Percentiles rank a stretch among this genome's conserved stretches.
Conservation (phyloP, 1,140 invertebrate species). For the Drosophila mayri region DNA sequence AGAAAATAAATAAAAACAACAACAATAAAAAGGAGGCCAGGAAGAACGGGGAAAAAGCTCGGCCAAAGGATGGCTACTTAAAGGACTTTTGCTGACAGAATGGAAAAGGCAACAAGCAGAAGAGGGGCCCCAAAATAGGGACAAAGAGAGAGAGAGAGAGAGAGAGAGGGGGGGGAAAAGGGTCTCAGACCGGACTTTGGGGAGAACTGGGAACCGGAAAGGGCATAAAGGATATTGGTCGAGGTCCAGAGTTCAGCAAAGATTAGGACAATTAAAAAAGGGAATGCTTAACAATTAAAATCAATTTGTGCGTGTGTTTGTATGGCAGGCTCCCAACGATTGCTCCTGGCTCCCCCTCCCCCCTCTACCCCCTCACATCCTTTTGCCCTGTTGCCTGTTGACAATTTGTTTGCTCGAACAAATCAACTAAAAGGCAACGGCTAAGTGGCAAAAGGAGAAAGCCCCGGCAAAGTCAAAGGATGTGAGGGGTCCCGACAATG, state of each 20-base stretch:
- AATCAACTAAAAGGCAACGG: slow-evolving; percentile 73
- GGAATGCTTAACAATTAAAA: slow-evolving; percentile 82
- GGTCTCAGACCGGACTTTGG: neutral
- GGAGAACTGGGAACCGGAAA: slow-evolving; percentile 28
- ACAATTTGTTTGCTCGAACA: slow-evolving; percentile 80
- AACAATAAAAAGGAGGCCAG: neutral
- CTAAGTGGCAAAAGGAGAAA: slow-evolving; percentile 56
- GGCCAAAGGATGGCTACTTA: slow-evolving; percentile 67
- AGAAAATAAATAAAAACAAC: slow-evolving; percentile 17
- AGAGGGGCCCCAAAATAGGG: slow-evolving; percentile 9
- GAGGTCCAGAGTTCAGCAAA: slow-evolving; percentile 62
- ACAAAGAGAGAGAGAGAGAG: neutral
- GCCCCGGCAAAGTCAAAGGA: slow-evolving; percentile 46
- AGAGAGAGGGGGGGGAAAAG: neutral
- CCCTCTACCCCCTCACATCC: slow-evolving; percentile 18
- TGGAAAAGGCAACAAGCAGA: slow-evolving; percentile 67
- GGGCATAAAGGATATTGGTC: slow-evolving; percentile 69
- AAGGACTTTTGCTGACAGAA: slow-evolving; percentile 80
- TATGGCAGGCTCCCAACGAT: neutral
- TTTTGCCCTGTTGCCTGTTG: slow-evolving; percentile 48
- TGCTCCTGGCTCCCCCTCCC: neutral
- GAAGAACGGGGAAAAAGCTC: slow-evolving; percentile 16
- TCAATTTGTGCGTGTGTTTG: slow-evolving; percentile 70
- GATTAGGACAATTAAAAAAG: slow-evolving; percentile 82
- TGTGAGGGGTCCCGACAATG: slow-evolving; percentile 23